Conservation (phyloP, 2,113 vertebrate genomes). For the Rhinoderma darwinii region DNA sequence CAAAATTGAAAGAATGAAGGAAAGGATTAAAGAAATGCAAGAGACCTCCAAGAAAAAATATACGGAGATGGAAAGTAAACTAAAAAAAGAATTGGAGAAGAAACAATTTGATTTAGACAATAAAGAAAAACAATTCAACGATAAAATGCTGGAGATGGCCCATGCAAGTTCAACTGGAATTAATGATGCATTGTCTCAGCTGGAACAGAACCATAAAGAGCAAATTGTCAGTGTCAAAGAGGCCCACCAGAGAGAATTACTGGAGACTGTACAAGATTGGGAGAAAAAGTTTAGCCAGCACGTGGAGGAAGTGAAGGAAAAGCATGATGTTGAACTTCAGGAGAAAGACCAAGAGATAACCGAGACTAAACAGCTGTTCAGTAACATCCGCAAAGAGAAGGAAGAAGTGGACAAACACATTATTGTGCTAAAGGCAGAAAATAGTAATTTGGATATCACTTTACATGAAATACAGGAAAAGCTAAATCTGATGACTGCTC, state of each 20-base stretch:
- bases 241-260: constrained; percentile 74
- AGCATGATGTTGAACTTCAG: constrained; percentile 76
- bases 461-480: constrained; percentile 84
- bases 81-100: constrained; percentile 85
- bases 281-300: constrained; percentile 80
- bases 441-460: constrained; percentile 72
- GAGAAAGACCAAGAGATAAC: constrained; percentile 82
- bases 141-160: constrained; percentile 86
- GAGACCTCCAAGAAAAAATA: constrained; percentile 87
- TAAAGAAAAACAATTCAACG: constrained; percentile 86
- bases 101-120: constrained; percentile 82
- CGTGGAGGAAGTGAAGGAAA: constrained; percentile 80
- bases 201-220: constrained; percentile 86
- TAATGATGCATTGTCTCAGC: constrained; percentile 78
- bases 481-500: constrained; percentile 74
- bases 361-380: constrained; percentile 77
- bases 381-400: constrained; percentile 71
- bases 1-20: constrained; percentile 85
- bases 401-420: constrained; percentile 73
- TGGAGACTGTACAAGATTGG: constrained; percentile 73
- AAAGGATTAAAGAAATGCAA: constrained; percentile 87
- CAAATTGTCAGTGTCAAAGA: constrained; percentile 79
- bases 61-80: constrained; percentile 84
- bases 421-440: constrained; percentile 77
- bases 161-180: constrained; percentile 84